phyloP scores from a whole-genome alignment of 2,888 invertebrate species.

The Chrysopilus asiliformis region DNA sequence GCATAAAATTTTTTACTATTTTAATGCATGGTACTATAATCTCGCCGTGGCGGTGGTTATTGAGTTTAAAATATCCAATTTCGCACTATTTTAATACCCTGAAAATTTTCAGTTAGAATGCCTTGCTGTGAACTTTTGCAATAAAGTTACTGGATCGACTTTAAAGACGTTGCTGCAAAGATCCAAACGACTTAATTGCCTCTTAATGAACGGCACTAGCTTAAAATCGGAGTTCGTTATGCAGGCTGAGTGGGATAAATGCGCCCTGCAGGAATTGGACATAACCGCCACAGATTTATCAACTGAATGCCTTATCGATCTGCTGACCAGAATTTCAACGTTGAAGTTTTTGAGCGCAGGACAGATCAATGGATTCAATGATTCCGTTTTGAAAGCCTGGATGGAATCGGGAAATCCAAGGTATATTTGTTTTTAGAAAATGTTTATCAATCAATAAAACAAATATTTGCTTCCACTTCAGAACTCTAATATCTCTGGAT shows the following conservation, averaged over 20 bases:
- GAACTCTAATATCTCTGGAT: conserved; percentile 74
- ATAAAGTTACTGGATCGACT: conserved; percentile 91
- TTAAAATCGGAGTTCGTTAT: conserved; percentile 84
- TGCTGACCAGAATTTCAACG: conserved; percentile 75
- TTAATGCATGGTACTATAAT: too few species aligned
- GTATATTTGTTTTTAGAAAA: conserved; percentile 26
- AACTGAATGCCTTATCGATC: conserved; percentile 83
- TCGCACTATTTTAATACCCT: too few species aligned
- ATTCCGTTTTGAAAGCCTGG: conserved; percentile 85
- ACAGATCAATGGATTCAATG: conserved; percentile 95
- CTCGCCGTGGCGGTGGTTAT: too few species aligned
- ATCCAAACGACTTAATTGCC: conserved; percentile 78
- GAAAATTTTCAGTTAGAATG: conserved; percentile 65
- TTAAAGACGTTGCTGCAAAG: conserved; percentile 88
- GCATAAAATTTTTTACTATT: too few species aligned
- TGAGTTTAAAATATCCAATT: too few species aligned
- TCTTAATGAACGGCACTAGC: conserved; percentile 95
- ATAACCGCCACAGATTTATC: conserved; percentile 94
- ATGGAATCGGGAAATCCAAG: conserved; percentile 70
- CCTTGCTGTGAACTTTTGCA: conserved; percentile 92
- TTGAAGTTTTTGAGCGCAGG: conserved; percentile 87
- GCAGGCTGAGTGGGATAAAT: conserved; percentile 98
- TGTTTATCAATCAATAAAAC: too few species aligned
- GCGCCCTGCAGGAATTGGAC: conserved; percentile 85
- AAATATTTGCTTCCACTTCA: too few species aligned